Conservation (phyloP, 2,113 vertebrate species). For the Burhinus bistriatus region DNA sequence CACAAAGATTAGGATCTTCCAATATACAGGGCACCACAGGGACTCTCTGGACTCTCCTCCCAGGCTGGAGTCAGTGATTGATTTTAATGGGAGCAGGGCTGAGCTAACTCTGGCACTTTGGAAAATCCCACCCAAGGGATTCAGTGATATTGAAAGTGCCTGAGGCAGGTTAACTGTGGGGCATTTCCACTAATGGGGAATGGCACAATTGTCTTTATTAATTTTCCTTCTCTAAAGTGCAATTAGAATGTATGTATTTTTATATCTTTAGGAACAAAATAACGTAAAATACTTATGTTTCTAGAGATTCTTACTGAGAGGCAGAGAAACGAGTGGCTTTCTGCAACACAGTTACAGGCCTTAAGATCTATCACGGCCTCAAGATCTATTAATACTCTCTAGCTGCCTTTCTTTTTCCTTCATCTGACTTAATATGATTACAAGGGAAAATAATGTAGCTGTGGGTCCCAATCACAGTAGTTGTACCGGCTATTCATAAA, state of each 20-base stretch:
- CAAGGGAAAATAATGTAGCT: neutral
- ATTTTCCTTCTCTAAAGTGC: constrained; percentile 21
- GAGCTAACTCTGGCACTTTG: constrained; percentile 41
- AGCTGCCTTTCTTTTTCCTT: neutral
- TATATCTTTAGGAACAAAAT: neutral
- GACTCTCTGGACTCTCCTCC: neutral
- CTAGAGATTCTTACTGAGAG: neutral
- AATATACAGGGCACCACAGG: neutral
- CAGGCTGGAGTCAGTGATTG: constrained; percentile 28
- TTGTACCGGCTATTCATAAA: neutral
- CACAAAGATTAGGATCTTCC: neutral
- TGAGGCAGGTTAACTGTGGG: constrained; percentile 16
- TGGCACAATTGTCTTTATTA: constrained; percentile 3
- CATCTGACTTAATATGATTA: neutral
- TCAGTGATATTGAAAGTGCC: constrained; percentile 25
- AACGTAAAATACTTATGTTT: neutral
- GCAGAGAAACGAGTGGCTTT: neutral
- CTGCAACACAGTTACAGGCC: neutral
- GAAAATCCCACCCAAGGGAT: constrained; percentile 57
- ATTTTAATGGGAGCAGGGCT: constrained; percentile 45
- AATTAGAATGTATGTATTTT: constrained; percentile 20
- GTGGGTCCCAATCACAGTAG: neutral
- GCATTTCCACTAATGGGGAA: constrained; percentile 23
- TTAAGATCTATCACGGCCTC: neutral
- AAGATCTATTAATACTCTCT: neutral